Percentiles rank a stretch among this genome's conserved stretches.
Conservation (phyloP, 2,888 invertebrate species). For the Drosophila merina region DNA sequence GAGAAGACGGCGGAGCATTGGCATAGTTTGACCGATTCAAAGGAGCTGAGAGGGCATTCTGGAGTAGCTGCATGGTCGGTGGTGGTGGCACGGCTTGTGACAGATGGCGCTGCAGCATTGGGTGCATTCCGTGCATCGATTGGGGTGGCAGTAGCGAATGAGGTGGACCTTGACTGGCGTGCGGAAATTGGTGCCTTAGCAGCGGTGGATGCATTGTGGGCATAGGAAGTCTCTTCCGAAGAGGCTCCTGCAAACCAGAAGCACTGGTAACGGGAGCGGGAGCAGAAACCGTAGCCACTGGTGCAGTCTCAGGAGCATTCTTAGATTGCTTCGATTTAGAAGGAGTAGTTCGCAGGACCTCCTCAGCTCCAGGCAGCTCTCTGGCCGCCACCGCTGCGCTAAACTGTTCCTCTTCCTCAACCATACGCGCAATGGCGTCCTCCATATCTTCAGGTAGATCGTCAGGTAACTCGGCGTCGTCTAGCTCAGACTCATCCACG, state of each 20-base stretch:
- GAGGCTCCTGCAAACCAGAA: conserved; percentile 83
- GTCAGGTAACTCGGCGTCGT: conserved; percentile 83
- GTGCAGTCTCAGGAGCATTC: conserved; percentile 35
- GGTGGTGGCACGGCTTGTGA: conserved; percentile 61
- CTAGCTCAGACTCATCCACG: conserved; percentile 81
- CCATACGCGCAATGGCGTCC: conserved; percentile 85
- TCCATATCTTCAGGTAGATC: conserved; percentile 85
- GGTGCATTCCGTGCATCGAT: conserved; percentile 56
- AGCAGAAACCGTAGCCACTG: conserved; percentile 31
- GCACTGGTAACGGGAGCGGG: conserved; percentile 55
- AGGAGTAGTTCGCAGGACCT: conserved; percentile 71
- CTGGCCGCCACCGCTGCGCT: conserved; percentile 85
- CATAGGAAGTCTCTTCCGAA: conserved; percentile 83
- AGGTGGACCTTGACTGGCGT: conserved; percentile 43
- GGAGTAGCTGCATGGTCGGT: conserved; percentile 76
- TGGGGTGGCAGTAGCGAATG: conserved; percentile 61
- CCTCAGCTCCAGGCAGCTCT: conserved; percentile 84
- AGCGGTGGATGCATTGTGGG: conserved; percentile 83
- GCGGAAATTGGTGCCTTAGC: conserved; percentile 79
- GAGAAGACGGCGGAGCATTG: conserved; percentile 27
- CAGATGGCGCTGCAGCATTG: conserved; percentile 77
- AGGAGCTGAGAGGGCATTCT: conserved; percentile 82
- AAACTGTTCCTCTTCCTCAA: conserved; percentile 87
- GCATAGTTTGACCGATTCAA: conserved; percentile 73
- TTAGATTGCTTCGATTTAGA: conserved; percentile 44